Conservation (phyloP, 2,797 vertebrate genomes). For the Helostoma temminkii region DNA sequence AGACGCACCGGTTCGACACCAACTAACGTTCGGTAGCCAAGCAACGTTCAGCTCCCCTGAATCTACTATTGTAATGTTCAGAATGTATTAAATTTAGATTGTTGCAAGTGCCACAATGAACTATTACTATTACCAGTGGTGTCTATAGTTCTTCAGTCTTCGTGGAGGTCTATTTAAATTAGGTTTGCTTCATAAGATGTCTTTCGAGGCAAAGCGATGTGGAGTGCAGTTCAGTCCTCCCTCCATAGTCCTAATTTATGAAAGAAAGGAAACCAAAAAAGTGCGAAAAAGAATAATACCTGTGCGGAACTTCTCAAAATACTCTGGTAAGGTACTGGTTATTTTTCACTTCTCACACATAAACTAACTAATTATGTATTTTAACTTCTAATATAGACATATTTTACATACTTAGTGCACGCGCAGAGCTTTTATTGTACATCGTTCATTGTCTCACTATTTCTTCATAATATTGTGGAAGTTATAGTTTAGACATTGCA, state of each 20-base stretch:
- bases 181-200: constrained; percentile 77
- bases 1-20: neutral
- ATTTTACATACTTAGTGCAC: too few relatives aligned
- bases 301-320: constrained; percentile 88
- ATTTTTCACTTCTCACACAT: neutral
- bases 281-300: constrained; percentile 91
- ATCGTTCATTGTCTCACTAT: too few relatives aligned
- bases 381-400: too few relatives aligned
- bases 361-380: too few relatives aligned
- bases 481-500: too few relatives aligned
- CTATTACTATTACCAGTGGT: too few relatives aligned
- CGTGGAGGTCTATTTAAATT: neutral
- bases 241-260: constrained; percentile 90
- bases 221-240: constrained; percentile 91
- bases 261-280: constrained; percentile 76
- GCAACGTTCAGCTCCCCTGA: neutral
- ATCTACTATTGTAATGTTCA: rapidly evolving
- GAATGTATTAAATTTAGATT: too few relatives aligned
- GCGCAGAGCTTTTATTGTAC: too few relatives aligned
- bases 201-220: constrained; percentile 87
- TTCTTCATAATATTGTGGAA: too few relatives aligned
- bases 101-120: rapidly evolving
- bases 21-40: neutral
- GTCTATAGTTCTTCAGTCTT: neutral
- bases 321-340: constrained; percentile 84